These are phyloP conservation scores for Arbacia lixula DNA, from an alignment of 53 echinoderm and acorn worm species.

Conservation along the genomic window DNA sequence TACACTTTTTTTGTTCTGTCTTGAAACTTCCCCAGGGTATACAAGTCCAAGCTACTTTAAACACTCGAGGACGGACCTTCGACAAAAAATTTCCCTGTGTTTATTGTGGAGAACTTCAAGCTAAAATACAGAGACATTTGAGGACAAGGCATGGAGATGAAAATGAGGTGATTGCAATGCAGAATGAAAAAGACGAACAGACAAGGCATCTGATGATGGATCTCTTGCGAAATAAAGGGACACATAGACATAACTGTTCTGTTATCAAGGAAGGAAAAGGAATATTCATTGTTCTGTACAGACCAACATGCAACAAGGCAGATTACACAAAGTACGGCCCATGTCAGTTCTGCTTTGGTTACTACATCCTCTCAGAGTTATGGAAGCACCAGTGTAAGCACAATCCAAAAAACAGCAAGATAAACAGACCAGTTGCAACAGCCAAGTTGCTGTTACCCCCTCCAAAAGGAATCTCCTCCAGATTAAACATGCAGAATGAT, in stretches of 20 bases:
- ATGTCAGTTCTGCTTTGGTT: conserved; percentile 65
- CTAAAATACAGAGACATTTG: conserved; percentile 25
- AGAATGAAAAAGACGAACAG: conserved; percentile 23
- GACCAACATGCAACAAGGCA: conserved; percentile 44
- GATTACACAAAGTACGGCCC: conserved; percentile 61
- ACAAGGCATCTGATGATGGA: conserved; percentile 14
- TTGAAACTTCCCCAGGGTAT: conserved; percentile 3
- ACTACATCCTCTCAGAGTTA: conserved; percentile 54
- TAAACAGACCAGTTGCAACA: conserved; percentile 7
- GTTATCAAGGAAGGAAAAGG: conserved; percentile 70
- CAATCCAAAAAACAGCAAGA: not conserved
- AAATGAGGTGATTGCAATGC: conserved; percentile 27
- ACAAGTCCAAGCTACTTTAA: not conserved
- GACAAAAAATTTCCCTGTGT: conserved; percentile 5
- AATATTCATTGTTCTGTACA: conserved; percentile 55
- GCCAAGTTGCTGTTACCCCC: conserved; percentile 21
- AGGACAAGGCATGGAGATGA: conserved; percentile 1
- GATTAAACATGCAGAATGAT: conserved; percentile 23
- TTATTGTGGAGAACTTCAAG: not conserved
- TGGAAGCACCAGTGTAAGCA: conserved; percentile 61
- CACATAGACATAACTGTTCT: conserved; percentile 60
- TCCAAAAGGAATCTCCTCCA: not conserved
- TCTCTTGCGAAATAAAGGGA: conserved; percentile 51
- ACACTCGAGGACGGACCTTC: not conserved
- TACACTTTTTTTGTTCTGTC: conserved; percentile 20